A percentile compares a stretch with the other conserved stretches of the same genome.
These are phyloP conservation scores for Rotaria socialis DNA, from an alignment of 2,888 invertebrate species.

Conservation along the genomic window DNA sequence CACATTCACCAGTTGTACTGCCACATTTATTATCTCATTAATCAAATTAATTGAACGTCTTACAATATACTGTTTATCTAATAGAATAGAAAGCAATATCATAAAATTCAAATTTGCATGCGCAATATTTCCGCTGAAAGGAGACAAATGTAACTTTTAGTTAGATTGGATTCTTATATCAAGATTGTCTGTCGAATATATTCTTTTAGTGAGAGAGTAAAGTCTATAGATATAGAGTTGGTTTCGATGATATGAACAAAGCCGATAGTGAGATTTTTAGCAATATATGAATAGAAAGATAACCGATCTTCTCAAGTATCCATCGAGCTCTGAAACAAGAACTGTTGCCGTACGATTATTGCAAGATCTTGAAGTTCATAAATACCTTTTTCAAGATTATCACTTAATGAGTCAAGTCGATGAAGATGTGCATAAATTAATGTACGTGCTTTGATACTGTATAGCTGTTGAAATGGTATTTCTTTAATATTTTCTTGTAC, in stretches of 20 bases:
- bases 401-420: slow-evolving; percentile 66
- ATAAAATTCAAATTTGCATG: slow-evolving; percentile 59
- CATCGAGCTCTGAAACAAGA: too few relatives aligned
- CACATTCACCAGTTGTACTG: background rate
- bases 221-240: too few relatives aligned
- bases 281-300: background rate
- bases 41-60: slow-evolving; percentile 88
- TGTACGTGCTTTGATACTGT: slow-evolving; percentile 80
- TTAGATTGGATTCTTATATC: too few relatives aligned
- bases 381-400: slow-evolving; percentile 56
- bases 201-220: too few relatives aligned
- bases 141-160: too few relatives aligned
- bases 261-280: too few relatives aligned
- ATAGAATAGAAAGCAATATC: slow-evolving; percentile 45
- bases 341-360: too few relatives aligned
- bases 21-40: slow-evolving; percentile 72
- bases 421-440: slow-evolving; percentile 89
- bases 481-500: slow-evolving; percentile 93
- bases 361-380: too few relatives aligned
- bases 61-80: slow-evolving; percentile 59
- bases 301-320: too few relatives aligned
- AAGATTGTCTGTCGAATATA: too few relatives aligned
- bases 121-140: too few relatives aligned
- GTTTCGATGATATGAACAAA: too few relatives aligned
- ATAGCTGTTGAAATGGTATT: slow-evolving; percentile 77